Base-by-base conservation (phyloP, 2,113 vertebrate genomes). In the Sclerurus mexicanus region DNA sequence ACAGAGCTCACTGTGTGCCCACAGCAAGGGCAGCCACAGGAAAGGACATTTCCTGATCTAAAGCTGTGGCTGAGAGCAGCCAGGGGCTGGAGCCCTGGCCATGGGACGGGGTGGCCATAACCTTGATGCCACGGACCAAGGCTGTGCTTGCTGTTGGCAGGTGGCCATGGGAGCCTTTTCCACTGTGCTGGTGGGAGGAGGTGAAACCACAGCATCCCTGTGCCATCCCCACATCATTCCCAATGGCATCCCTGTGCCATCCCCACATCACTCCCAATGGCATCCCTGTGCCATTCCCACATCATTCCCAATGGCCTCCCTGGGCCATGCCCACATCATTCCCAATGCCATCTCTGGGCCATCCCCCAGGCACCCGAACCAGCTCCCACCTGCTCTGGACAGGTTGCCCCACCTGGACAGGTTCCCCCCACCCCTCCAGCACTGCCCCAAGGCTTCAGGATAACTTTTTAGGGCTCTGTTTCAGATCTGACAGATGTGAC, bases 401-500 rank as follows among this genome's bases (percentile, higher is more conserved):
- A 35, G 25, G 5, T 14, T 4, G 16, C 27, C 33, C 20, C 33
- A 14, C 24, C 58, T 9, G n/a, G n/a, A 13, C 14, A 30, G 22
- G 7, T 11, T 4, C 28, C 28, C 24, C 20, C 42, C 16, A 7
- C 55, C 3, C 5, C 60, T 2, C 5, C 44, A 17, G 14, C 58
- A 25, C 14, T 39, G 13, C 18, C n/a, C 21, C 40, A 14, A 18
- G 35, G 5, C 17, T 33, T 22, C 2, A 7, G 12, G 33, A 2
- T 35, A 49, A 20, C 4, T 7, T 69, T 37, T 18, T 2, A 5
- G n/a, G 44, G 28, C 28, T 77, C 33, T 58, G 31, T 18, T 40
- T 68, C 6, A 7, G 18, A n/a, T 25, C 4, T 30, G 12, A 53
- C 16, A 37, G 33, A 27, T 0, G 2, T 1, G 20, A 7, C 42